Evolutionary conservation across 23 tunicate species (phyloP), one percentile per base, ranked within the genome.

Genomic region (Corella eumyota): DNA sequence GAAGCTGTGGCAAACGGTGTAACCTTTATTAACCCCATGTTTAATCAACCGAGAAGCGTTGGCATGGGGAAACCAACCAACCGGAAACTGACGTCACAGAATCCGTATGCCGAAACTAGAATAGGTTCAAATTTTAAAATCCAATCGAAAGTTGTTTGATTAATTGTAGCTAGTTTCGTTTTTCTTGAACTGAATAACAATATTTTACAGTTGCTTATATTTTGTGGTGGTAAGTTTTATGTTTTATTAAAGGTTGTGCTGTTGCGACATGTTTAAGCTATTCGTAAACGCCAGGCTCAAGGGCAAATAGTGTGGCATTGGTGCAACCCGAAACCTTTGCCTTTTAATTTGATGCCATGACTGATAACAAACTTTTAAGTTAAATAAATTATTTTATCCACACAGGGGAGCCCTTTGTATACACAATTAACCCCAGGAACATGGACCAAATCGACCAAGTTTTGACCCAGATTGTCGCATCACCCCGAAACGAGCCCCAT

Each of bases 1-100:
- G 99, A 93, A 74, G 99, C 94, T 25, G 47, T 78, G 1, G 77
- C 95, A 6, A 80, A 77, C 54, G 99, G 99, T 24, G 83, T 58
- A 1, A 45, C 68, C 6, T 93, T 76, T 71, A 68, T 93, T 5
- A 84, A 93, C 70, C 99, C 99, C 5, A 68, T 44, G 50, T 93
- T 93, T 63, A 25, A 6, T 13, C 90, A 75, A 3, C 69, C 64
- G 15, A 69, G 66, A 33, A 31, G 48, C 21, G 71, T 71, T 25
- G 64, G 62, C 0, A 66, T 31, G 1, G 69, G 54, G 20, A 80
- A 81, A 75, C 97, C 84, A n/a, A 90, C 91, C 15, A 70, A 50
- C 35, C 59, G 97, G 40, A 40, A 29, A 0, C 60, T 90, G 59
- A 75, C 84, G 45, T 80, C 97, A 34, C 97, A 90, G 58, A 74